phyloP scores from a whole-genome alignment of 2,888 invertebrate species.

The Eupithecia subumbrata region DNA sequence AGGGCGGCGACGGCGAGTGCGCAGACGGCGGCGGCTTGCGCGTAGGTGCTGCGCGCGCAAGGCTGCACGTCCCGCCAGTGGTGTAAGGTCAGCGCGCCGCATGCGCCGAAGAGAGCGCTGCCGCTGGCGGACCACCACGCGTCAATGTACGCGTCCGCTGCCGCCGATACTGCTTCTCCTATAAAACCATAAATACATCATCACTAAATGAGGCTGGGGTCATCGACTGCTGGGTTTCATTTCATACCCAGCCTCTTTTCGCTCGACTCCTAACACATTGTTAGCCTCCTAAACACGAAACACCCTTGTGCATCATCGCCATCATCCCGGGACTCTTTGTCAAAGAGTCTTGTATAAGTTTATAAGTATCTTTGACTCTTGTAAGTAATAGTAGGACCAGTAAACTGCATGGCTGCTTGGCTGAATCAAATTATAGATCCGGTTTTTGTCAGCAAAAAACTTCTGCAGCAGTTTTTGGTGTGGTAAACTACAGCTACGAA shows the following conservation, averaged over 20 bases:
- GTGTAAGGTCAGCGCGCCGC: constrained; percentile 65
- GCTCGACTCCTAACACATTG: neutral
- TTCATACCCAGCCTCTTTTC: too few species aligned
- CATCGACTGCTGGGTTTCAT: neutral
- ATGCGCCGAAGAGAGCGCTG: constrained; percentile 63
- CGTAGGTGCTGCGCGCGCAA: constrained; percentile 57
- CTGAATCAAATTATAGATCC: neutral
- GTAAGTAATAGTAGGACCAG: neutral
- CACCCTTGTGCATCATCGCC: neutral
- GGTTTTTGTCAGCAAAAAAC: neutral
- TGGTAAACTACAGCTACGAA: constrained; percentile 10
- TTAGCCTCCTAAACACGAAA: neutral
- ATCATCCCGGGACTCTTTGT: neutral
- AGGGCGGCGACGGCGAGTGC: constrained; percentile 64
- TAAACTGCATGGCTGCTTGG: neutral
- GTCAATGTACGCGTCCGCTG: constrained; percentile 75
- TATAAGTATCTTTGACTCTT: neutral
- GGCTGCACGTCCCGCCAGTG: constrained; percentile 66
- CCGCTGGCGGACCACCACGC: constrained; percentile 76
- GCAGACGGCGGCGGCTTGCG: constrained; percentile 64
- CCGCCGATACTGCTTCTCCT: constrained; percentile 75
- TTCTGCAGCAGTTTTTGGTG: neutral
- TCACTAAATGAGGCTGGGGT: neutral
- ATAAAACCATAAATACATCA: constrained; percentile 9
- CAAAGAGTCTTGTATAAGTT: too few species aligned